Percentiles rank a stretch among this genome's conserved stretches.
These are phyloP conservation scores for Rattus norvegicus DNA, from an alignment of 2,113 vertebrate genomes.

Conservation along the genomic window DNA sequence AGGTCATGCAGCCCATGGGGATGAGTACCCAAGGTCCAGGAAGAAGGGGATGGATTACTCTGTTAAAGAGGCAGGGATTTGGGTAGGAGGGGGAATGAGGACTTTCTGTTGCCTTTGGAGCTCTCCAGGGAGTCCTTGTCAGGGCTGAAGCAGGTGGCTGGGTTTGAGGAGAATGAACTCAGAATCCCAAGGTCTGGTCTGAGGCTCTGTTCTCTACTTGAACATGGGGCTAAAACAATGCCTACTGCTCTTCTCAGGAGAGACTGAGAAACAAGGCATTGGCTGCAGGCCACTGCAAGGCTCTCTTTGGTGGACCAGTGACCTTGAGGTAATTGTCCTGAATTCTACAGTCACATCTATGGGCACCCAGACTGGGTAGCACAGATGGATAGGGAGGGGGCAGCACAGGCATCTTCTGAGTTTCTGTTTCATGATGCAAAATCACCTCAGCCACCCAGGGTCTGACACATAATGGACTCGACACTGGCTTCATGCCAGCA, in stretches of 20 bases:
- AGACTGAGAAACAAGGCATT: neutral
- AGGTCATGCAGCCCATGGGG: accelerated
- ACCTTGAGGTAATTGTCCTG: neutral
- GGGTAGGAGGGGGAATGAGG: neutral
- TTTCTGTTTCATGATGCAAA: neutral
- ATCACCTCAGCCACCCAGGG: neutral
- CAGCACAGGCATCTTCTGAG: no score
- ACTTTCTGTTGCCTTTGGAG: neutral
- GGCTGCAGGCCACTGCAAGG: neutral
- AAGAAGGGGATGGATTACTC: neutral
- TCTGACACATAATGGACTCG: neutral
- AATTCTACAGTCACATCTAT: neutral
- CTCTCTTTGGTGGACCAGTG: neutral
- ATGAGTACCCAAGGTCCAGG: neutral
- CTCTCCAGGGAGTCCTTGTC: accelerated
- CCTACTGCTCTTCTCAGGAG: neutral
- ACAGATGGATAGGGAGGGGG: neutral
- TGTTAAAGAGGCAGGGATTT: neutral
- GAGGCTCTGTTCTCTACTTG: neutral
- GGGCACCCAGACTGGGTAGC: neutral
- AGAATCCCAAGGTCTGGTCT: neutral
- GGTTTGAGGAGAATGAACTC: neutral
- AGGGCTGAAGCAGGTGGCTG: neutral
- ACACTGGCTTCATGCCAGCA: neutral
- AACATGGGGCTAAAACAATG: neutral